A percentile compares a stretch with the other conserved stretches of the same genome.
These are phyloP conservation scores for Ginglymostoma cirratum DNA, from an alignment of 2,113 vertebrate genomes.

Conservation along the genomic window DNA sequence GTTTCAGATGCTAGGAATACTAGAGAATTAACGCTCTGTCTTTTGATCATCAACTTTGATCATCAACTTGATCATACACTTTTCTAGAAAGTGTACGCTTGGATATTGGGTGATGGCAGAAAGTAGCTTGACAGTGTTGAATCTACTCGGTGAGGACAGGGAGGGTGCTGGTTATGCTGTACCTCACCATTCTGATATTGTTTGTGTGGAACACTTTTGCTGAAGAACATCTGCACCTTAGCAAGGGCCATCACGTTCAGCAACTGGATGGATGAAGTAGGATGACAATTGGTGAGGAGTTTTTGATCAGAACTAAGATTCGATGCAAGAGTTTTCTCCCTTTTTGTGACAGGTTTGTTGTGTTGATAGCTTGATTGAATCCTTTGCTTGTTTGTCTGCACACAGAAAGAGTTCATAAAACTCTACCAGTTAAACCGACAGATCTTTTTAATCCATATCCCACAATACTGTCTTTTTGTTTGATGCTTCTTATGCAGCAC, in stretches of 20 bases:
- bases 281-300: not conserved
- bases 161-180: too few relatives aligned
- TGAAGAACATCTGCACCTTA: not conserved
- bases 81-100: not conserved
- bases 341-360: not conserved
- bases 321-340: not conserved
- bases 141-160: too few relatives aligned
- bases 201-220: not conserved
- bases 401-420: not conserved
- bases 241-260: not conserved
- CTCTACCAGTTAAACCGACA: not conserved
- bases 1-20: not conserved
- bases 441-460: not conserved
- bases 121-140: not conserved
- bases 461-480: not conserved
- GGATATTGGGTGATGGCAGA: not conserved
- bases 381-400: not conserved
- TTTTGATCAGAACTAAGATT: not conserved
- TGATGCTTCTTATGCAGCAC: not conserved
- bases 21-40: not conserved
- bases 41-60: not conserved
- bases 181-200: not conserved
- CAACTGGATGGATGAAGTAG: not conserved
- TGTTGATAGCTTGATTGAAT: not conserved
- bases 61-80: too few relatives aligned